Percentiles rank a stretch among this genome's conserved stretches.
These are phyloP conservation scores for Pentalonia nigronervosa DNA, from an alignment of 1,140 invertebrate species.

Conservation along the genomic window DNA sequence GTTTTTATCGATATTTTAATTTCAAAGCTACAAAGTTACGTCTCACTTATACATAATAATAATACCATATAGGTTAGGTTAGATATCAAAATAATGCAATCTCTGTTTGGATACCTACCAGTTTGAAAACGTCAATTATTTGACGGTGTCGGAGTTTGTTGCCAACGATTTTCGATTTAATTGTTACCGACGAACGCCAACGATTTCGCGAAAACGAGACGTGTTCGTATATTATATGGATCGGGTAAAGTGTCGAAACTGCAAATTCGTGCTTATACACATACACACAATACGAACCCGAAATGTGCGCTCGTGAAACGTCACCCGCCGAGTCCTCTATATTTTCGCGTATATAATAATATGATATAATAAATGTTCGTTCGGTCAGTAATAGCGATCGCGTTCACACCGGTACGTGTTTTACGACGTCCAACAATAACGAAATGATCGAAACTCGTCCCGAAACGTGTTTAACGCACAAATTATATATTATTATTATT, in stretches of 20 bases:
- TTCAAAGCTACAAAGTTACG: no score
- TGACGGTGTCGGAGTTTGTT: background rate
- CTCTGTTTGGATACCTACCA: no score
- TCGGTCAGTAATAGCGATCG: background rate
- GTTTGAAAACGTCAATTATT: no score
- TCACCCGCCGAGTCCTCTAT: background rate
- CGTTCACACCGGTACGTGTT: background rate
- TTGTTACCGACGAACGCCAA: background rate
- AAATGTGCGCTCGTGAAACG: background rate
- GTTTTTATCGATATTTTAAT: no score
- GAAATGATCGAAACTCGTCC: background rate
- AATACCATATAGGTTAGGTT: no score
- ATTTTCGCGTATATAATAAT: background rate
- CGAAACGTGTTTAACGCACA: background rate
- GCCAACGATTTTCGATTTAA: background rate
- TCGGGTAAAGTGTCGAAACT: background rate
- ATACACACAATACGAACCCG: background rate
- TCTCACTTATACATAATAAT: no score
- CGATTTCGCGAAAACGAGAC: background rate
- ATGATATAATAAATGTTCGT: background rate
- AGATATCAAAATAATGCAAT: no score
- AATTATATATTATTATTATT: constrained; percentile 17
- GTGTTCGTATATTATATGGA: background rate
- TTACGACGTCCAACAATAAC: background rate
- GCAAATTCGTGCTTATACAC: background rate